These are phyloP conservation scores for Antrozous pallidus DNA, from an alignment of 2,797 vertebrate species.

Conservation along the genomic window DNA sequence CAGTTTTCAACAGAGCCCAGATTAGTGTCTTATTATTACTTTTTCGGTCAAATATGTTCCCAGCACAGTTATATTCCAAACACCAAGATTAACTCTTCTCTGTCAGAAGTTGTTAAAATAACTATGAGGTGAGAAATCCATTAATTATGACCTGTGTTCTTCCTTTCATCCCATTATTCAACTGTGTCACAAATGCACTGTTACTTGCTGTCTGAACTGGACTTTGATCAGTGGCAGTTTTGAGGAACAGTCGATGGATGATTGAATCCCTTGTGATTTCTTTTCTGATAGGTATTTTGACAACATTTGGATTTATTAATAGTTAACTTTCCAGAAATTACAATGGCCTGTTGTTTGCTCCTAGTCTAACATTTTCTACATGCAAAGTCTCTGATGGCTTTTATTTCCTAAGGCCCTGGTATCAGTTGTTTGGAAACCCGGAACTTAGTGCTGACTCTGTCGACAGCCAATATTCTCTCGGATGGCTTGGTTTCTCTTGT, in stretches of 20 bases:
- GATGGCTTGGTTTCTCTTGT: background rate
- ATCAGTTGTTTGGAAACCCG: background rate
- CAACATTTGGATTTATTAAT: constrained; percentile 52
- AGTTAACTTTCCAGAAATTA: constrained; percentile 46
- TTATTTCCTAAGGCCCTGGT: background rate
- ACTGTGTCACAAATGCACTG: constrained; percentile 32
- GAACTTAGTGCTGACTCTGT: background rate
- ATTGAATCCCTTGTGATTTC: constrained; percentile 44
- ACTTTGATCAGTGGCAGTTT: constrained; percentile 47
- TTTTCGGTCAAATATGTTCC: background rate
- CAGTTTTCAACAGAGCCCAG: background rate
- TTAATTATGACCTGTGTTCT: constrained; percentile 12
- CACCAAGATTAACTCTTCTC: background rate
- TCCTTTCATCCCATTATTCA: constrained; percentile 36
- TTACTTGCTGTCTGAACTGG: constrained; percentile 45
- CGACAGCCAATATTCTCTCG: background rate
- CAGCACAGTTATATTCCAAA: background rate
- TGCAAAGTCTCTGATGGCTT: background rate
- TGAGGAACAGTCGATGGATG: constrained; percentile 48
- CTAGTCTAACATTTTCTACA: background rate
- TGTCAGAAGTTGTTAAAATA: constrained; percentile 56
- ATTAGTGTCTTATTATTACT: background rate
- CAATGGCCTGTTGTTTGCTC: background rate
- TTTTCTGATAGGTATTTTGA: constrained; percentile 63
- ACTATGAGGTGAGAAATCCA: constrained; percentile 10